Conservation (phyloP, 2,113 vertebrate species). For the Actenoides hombroni region DNA sequence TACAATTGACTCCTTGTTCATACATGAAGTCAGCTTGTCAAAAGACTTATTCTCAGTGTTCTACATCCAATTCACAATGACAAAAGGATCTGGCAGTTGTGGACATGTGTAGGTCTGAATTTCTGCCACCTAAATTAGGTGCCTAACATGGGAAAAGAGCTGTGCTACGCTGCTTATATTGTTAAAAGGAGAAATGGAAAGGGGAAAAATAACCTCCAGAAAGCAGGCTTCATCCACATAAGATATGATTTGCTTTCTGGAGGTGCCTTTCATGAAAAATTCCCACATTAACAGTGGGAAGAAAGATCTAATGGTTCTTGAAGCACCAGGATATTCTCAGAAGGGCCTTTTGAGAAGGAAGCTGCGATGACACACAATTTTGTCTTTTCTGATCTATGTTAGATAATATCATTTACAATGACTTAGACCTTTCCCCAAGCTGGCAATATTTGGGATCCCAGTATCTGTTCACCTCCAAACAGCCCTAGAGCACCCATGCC, state of each 20-base stretch:
- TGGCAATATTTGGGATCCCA: not conserved
- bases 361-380: not conserved
- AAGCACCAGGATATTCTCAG: not conserved
- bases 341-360: not conserved
- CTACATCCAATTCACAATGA: not conserved
- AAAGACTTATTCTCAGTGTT: not conserved
- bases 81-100: not conserved
- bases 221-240: not conserved
- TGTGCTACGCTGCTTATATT: not conserved
- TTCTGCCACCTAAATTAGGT: not conserved
- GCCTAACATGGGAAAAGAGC: not conserved
- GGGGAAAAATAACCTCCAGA: not conserved
- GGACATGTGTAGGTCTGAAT: not conserved
- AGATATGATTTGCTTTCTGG: not conserved
- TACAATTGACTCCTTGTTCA: conserved; percentile 15
- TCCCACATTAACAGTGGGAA: not conserved
- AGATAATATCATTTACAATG: not conserved
- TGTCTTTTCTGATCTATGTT: not conserved
- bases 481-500: not conserved
- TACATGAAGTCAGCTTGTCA: not conserved
- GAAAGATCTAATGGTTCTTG: not conserved
- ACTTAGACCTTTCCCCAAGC: not conserved
- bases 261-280: not conserved
- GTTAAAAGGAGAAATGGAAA: not conserved
- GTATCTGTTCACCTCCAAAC: not conserved